Evolutionary conservation across 2,797 vertebrate genomes (phyloP).

Genomic region (Scleropages formosus): DNA sequence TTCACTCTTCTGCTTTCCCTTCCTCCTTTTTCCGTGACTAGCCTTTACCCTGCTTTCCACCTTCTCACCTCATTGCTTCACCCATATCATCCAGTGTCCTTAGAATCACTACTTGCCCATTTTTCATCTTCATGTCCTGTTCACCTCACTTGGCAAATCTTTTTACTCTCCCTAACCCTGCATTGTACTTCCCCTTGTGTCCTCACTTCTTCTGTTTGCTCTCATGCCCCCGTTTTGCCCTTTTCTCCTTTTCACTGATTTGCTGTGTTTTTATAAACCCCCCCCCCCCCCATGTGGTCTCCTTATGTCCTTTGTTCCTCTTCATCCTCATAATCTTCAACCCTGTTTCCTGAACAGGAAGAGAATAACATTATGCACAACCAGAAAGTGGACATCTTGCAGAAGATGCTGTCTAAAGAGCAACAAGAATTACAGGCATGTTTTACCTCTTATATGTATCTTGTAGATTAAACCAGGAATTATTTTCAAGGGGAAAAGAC

Average conservation of each 20-base stretch:
- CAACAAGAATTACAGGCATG: constrained; percentile 86
- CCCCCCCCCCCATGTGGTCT: neutral
- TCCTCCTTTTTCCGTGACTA: neutral
- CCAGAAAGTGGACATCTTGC: constrained; percentile 84
- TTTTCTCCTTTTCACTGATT: neutral
- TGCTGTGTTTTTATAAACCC: no score
- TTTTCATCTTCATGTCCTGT: neutral
- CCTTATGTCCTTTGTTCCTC: neutral
- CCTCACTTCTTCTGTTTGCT: neutral
- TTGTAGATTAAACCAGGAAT: neutral
- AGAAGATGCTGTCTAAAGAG: constrained; percentile 83
- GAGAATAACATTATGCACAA: constrained; percentile 82
- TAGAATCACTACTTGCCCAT: neutral
- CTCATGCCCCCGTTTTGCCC: neutral
- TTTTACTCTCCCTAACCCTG: neutral
- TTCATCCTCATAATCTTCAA: constrained; percentile 7
- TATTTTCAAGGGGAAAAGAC: neutral
- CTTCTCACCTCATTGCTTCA: neutral
- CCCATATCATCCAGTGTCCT: no score
- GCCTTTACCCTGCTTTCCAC: no score
- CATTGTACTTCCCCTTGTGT: neutral
- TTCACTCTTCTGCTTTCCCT: no score
- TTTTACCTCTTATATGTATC: neutral
- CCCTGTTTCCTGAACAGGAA: constrained; percentile 63
- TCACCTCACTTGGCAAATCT: neutral